These are phyloP conservation scores for Euclidia mi DNA, from an alignment of 2,888 invertebrate genomes.

Conservation along the genomic window DNA sequence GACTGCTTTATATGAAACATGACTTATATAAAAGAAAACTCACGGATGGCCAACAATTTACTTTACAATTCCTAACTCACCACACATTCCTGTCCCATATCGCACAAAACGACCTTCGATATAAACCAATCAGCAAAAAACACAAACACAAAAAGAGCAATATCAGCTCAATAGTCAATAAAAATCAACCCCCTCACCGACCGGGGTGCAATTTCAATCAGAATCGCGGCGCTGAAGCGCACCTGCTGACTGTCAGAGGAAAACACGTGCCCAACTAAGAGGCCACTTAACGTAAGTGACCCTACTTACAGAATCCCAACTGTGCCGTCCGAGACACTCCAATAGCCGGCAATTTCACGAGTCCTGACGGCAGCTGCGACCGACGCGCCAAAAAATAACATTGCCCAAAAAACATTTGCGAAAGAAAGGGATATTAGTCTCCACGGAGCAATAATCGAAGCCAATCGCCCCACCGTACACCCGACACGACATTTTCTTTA, in stretches of 20 bases:
- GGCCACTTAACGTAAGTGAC: conserved; percentile 89
- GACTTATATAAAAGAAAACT: no score
- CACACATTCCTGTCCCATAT: no score
- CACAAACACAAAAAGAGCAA: conserved; percentile 57
- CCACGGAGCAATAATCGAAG: conserved; percentile 88
- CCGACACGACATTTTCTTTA: conserved; percentile 82
- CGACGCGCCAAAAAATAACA: conserved; percentile 88
- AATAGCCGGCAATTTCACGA: conserved; percentile 80
- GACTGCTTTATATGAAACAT: no score
- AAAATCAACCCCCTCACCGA: conserved; percentile 73
- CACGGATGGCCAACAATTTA: no score
- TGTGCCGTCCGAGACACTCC: conserved; percentile 69
- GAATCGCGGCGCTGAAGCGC: conserved; percentile 74
- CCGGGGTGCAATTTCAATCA: conserved; percentile 83
- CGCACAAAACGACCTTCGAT: not conserved
- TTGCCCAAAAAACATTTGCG: conserved; percentile 85
- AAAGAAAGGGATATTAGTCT: conserved; percentile 89
- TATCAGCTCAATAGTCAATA: conserved; percentile 67
- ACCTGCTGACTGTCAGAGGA: conserved; percentile 81
- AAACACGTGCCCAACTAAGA: conserved; percentile 85
- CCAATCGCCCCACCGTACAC: conserved; percentile 85
- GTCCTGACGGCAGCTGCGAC: conserved; percentile 85
- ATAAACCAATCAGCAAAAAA: conserved; percentile 24
- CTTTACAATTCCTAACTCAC: not conserved
- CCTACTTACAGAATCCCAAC: conserved; percentile 78